Conservation (phyloP, 2,113 vertebrate species). For the Anser brachyrhynchus region DNA sequence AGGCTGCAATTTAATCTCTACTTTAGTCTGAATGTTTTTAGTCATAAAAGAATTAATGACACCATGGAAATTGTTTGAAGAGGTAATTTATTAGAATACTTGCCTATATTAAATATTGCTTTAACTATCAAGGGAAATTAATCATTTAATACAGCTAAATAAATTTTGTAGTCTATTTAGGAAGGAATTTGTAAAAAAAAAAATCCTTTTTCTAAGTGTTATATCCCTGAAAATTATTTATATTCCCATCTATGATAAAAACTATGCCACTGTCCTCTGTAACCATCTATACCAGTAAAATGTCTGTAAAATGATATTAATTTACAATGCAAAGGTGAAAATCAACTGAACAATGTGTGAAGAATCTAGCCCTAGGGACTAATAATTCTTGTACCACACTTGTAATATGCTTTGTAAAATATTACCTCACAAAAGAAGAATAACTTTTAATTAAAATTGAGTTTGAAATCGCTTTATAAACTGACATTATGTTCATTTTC, state of each 20-base stretch:
- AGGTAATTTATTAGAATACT: neutral
- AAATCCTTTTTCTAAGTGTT: neutral
- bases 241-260: neutral
- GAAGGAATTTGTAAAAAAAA: neutral
- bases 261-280: neutral
- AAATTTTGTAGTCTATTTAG: neutral
- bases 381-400: neutral
- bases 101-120: neutral
- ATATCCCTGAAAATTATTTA: neutral
- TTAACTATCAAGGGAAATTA: neutral
- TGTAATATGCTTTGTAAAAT: neutral
- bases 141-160: neutral
- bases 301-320: neutral
- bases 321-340: neutral
- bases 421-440: neutral
- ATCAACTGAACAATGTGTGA: neutral
- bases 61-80: neutral
- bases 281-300: neutral
- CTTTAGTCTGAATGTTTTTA: neutral
- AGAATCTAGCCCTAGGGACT: neutral
- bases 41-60: neutral
- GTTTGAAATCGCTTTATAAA: neutral
- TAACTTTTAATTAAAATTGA: neutral
- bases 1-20: neutral
- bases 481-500: neutral